Percentiles rank a stretch among this genome's conserved stretches.
phyloP scores from a whole-genome alignment of 2,888 invertebrate species.

The Perithous albicinctus region DNA sequence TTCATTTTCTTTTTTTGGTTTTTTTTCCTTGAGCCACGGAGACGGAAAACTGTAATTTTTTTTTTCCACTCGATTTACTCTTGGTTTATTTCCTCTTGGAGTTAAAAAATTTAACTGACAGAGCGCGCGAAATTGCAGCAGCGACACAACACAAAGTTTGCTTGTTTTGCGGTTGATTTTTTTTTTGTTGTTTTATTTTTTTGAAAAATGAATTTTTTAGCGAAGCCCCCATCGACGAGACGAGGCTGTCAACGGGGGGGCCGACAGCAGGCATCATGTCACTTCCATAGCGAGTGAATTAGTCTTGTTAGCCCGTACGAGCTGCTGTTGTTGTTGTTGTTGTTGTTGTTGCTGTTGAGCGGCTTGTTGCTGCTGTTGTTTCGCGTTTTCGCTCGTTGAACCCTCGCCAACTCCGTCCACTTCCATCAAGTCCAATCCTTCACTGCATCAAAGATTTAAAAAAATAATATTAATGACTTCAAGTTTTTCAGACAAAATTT shows the following conservation, averaged over 20 bases:
- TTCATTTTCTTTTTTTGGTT: no score
- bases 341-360: slow-evolving; percentile 77
- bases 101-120: not conserved
- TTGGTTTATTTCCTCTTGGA: not conserved
- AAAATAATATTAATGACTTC: slow-evolving; percentile 26
- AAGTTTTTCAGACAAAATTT: no score
- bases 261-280: slow-evolving; percentile 86
- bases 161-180: slow-evolving; percentile 50
- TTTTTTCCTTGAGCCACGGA: not conserved
- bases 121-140: slow-evolving; percentile 27
- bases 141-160: slow-evolving; percentile 22
- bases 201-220: slow-evolving; percentile 74
- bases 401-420: slow-evolving; percentile 80
- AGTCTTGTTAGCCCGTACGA: slow-evolving; percentile 86
- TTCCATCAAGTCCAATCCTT: slow-evolving; percentile 82
- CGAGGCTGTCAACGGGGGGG: slow-evolving; percentile 81
- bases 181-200: no score
- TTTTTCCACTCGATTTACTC: not conserved
- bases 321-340: slow-evolving; percentile 74
- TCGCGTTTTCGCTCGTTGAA: slow-evolving; percentile 83
- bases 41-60: not conserved
- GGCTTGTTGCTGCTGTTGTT: slow-evolving; percentile 78
- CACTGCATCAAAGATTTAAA: slow-evolving; percentile 77
- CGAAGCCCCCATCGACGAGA: slow-evolving; percentile 83
- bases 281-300: slow-evolving; percentile 87